Conservation (phyloP, 2,888 invertebrate genomes). For the Nephrotoma appendiculata region DNA sequence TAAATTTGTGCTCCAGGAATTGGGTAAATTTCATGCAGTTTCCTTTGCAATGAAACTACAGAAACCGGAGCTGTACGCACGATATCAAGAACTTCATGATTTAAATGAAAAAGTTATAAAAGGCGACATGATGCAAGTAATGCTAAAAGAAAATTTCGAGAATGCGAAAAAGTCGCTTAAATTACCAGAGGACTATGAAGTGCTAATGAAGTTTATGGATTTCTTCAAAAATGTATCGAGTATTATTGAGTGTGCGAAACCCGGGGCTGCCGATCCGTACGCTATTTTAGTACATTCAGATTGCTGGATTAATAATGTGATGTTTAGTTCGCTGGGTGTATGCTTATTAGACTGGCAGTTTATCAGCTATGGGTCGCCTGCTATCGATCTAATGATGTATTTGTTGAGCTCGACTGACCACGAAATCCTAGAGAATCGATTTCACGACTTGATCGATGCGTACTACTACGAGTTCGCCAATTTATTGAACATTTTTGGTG, state of each 20-base stretch:
- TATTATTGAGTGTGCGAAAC: neutral
- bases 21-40: slow-evolving; percentile 36
- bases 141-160: neutral
- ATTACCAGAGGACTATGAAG: neutral
- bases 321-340: neutral
- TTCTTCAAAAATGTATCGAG: neutral
- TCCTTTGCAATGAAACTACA: slow-evolving; percentile 28
- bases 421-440: slow-evolving; percentile 7
- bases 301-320: slow-evolving; percentile 27
- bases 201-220: neutral
- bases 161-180: neutral
- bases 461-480: slow-evolving; percentile 8
- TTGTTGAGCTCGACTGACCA: slow-evolving; percentile 13
- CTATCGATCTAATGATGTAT: slow-evolving; percentile 24
- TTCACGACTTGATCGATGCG: slow-evolving; percentile 6
- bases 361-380: slow-evolving; percentile 24
- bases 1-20: slow-evolving; percentile 27
- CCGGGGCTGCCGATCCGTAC: slow-evolving; percentile 21
- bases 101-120: neutral
- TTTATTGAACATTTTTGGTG: slow-evolving; percentile 8
- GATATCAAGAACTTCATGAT: slow-evolving; percentile 12
- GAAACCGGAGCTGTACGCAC: slow-evolving; percentile 15
- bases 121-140: neutral
- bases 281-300: slow-evolving; percentile 27
- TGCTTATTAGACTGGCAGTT: slow-evolving; percentile 28